Conservation (phyloP, 2,797 vertebrate genomes). For the Pempheris klunzingeri region DNA sequence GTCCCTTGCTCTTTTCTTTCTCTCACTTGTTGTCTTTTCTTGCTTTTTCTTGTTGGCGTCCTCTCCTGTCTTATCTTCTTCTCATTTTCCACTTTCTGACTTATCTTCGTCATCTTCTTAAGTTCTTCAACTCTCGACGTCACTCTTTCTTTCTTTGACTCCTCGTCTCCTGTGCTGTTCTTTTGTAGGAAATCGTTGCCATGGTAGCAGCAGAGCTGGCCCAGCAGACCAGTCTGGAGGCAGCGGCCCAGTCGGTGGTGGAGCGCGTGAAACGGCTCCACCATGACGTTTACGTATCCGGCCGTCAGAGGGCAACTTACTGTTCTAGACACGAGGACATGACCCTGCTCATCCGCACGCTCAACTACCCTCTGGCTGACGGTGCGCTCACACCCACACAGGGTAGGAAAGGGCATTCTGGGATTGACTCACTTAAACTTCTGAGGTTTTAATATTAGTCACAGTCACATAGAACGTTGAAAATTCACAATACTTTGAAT, state of each 20-base stretch:
- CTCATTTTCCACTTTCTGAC: neutral
- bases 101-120: neutral
- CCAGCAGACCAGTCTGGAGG: constrained; percentile 92
- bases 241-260: constrained; percentile 95
- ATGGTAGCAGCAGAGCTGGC: constrained; percentile 98
- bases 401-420: constrained; percentile 66
- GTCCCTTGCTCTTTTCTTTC: neutral
- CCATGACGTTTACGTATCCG: constrained; percentile 92
- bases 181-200: constrained; percentile 93
- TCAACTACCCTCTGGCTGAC: constrained; percentile 90
- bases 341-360: constrained; percentile 95
- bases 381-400: constrained; percentile 83
- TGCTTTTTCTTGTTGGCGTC: neutral
- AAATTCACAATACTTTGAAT: neutral
- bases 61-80: neutral
- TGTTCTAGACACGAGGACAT: constrained; percentile 95
- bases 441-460: neutral
- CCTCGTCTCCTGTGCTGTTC: neutral
- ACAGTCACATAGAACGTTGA: neutral
- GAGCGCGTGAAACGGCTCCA: constrained; percentile 95
- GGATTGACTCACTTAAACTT: constrained; percentile 1
- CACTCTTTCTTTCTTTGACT: neutral
- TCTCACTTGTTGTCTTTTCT: neutral
- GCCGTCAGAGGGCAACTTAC: constrained; percentile 90
- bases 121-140: neutral